Evolutionary conservation across 2,113 vertebrate species (phyloP).

Genomic region (Nycticryphes semicollaris): DNA sequence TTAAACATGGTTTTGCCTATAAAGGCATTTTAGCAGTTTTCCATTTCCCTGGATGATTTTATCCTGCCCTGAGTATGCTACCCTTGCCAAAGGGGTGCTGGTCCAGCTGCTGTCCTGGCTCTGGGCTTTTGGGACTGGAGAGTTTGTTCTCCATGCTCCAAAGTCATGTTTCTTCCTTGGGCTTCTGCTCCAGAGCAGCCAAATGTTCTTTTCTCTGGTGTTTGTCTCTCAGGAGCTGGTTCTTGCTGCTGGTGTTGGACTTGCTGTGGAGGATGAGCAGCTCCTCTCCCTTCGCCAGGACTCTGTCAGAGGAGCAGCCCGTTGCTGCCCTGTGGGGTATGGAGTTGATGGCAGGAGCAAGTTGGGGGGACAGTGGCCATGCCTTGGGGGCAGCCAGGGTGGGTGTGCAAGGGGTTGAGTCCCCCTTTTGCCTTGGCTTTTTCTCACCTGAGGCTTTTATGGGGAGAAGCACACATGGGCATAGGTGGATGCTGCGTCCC

Average conservation of each 20-base stretch:
- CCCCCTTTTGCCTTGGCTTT: not conserved
- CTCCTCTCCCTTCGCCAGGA: not conserved
- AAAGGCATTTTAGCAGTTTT: not conserved
- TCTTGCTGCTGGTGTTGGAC: fast-evolving
- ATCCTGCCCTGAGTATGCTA: fast-evolving
- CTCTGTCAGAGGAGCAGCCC: fast-evolving
- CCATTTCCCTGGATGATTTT: not conserved
- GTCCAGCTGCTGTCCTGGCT: not conserved
- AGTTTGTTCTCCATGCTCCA: not conserved
- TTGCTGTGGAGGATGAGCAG: not conserved
- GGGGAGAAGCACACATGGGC: fast-evolving
- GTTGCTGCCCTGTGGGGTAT: constrained; percentile 22
- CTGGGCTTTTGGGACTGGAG: not conserved
- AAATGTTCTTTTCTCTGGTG: fast-evolving
- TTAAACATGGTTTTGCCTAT: not conserved
- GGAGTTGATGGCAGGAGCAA: not conserved
- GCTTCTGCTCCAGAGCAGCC: not conserved
- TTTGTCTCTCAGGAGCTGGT: not conserved
- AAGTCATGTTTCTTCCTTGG: not conserved
- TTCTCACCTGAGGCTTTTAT: fast-evolving
- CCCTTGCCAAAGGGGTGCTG: too few species aligned
- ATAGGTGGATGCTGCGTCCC: fast-evolving
- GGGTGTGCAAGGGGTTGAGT: fast-evolving
- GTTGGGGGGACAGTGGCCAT: fast-evolving
- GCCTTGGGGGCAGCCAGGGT: not conserved